A percentile compares a stretch with the other conserved stretches of the same genome.
Conservation (phyloP, 2,113 vertebrate genomes). For the Rhinichthys klamathensis region DNA sequence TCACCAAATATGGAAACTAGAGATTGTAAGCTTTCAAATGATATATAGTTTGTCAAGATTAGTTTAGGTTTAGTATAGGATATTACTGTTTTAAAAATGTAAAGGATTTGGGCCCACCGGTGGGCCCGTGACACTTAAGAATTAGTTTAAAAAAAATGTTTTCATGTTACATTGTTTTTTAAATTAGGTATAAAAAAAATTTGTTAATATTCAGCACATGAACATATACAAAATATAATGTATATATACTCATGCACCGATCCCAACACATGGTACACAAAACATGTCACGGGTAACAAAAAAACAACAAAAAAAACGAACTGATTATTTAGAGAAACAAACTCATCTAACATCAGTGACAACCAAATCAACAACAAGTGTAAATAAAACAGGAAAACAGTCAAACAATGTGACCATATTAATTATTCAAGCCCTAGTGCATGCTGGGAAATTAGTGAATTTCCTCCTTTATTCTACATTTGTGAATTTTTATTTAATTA, state of each 20-base stretch:
- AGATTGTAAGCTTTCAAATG: too few relatives aligned
- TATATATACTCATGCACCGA: background rate
- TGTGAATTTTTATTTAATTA: too few relatives aligned
- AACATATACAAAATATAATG: background rate
- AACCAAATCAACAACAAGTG: background rate
- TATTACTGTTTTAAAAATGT: too few relatives aligned
- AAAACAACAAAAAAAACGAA: background rate
- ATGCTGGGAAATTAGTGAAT: background rate
- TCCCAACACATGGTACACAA: background rate
- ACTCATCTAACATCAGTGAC: background rate
- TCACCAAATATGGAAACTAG: too few relatives aligned
- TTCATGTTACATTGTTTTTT: background rate
- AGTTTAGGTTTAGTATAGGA: too few relatives aligned
- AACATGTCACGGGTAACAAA: background rate
- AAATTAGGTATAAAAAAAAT: background rate
- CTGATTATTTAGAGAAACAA: background rate
- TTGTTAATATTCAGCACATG: too few relatives aligned
- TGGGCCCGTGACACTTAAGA: too few relatives aligned
- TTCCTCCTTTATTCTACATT: too few relatives aligned
- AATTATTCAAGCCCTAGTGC: background rate
- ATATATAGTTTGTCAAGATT: too few relatives aligned
- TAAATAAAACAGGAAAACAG: background rate
- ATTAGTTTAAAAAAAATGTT: background rate
- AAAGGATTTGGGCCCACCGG: too few relatives aligned
- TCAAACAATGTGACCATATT: conserved; percentile 6